Percentiles rank a stretch among this genome's conserved stretches.
phyloP scores from a whole-genome alignment of 1,140 invertebrate species.

The Drosophila busckii region DNA sequence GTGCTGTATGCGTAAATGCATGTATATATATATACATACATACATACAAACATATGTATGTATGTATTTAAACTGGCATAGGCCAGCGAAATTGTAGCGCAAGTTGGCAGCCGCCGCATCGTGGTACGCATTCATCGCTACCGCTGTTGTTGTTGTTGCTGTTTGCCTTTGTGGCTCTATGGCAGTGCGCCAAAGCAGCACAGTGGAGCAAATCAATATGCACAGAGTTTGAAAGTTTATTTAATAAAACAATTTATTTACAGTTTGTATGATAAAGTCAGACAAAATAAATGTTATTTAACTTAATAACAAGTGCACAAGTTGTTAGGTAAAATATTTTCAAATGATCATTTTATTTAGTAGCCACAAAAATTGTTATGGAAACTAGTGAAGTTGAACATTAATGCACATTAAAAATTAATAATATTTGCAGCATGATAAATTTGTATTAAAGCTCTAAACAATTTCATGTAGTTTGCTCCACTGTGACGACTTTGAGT shows the following conservation, averaged over 20 bases:
- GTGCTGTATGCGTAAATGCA: not conserved
- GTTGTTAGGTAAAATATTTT: too few species aligned
- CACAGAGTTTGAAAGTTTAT: not conserved
- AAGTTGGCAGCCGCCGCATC: slow-evolving; percentile 46
- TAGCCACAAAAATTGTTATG: too few species aligned
- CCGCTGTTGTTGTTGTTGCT: slow-evolving; percentile 7
- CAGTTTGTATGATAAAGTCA: too few species aligned
- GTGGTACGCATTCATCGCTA: slow-evolving; percentile 21
- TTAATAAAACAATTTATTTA: not conserved
- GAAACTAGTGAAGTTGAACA: too few species aligned
- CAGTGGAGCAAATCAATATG: slow-evolving; percentile 52
- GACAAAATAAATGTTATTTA: too few species aligned
- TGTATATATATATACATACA: too few species aligned
- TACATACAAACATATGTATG: not conserved
- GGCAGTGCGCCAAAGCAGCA: slow-evolving; percentile 33
- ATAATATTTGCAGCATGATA: too few species aligned
- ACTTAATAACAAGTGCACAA: too few species aligned
- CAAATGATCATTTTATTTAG: not conserved
- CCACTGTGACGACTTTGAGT: slow-evolving; percentile 41
- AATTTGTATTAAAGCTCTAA: too few species aligned
- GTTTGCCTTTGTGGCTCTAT: too few species aligned
- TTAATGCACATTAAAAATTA: too few species aligned
- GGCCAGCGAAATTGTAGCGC: slow-evolving; percentile 69
- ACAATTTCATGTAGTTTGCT: not conserved
- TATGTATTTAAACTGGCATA: slow-evolving; percentile 48